Evolutionary conservation across 2,797 vertebrate species (phyloP).

Genomic region (Sebastes wilsoni): DNA sequence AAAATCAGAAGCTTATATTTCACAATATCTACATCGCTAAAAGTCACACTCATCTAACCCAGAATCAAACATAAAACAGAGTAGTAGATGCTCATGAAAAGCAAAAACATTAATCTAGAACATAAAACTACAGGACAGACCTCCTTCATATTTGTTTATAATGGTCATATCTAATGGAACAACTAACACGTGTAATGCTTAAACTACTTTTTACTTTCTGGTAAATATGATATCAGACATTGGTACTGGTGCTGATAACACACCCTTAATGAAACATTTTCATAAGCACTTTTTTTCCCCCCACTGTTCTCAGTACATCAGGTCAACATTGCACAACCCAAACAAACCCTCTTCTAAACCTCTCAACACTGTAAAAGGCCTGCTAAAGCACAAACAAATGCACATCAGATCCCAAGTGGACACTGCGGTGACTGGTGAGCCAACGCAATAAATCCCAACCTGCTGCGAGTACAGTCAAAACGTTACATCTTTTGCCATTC

Average conservation of each 20-base stretch:
- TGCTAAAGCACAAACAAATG: slow-evolving; percentile 7
- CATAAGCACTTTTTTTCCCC: slow-evolving; percentile 6
- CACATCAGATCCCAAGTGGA: not conserved
- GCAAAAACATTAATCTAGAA: slow-evolving; percentile 43
- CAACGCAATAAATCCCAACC: not conserved
- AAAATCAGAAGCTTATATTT: slow-evolving; percentile 70
- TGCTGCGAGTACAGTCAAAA: not conserved
- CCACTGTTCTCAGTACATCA: slow-evolving; percentile 16
- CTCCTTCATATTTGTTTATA: slow-evolving; percentile 36
- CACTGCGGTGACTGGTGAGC: not conserved
- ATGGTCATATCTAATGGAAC: slow-evolving; percentile 24
- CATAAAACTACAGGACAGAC: slow-evolving; percentile 45
- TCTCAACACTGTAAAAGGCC: slow-evolving; percentile 31
- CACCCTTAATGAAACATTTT: slow-evolving; percentile 17
- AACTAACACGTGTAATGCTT: slow-evolving; percentile 23
- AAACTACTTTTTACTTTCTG: slow-evolving; percentile 15
- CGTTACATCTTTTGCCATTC: slow-evolving; percentile 1
- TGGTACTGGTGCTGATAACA: slow-evolving; percentile 31
- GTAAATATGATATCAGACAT: slow-evolving; percentile 40
- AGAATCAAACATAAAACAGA: slow-evolving; percentile 51
- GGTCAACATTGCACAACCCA: slow-evolving; percentile 70
- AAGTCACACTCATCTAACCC: slow-evolving; percentile 56
- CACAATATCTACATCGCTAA: slow-evolving; percentile 79
- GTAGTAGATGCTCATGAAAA: slow-evolving; percentile 46
- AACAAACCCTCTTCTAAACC: slow-evolving; percentile 28